phyloP scores from a whole-genome alignment of 2,888 invertebrate genomes.

The Drosophila austrosaltans region DNA sequence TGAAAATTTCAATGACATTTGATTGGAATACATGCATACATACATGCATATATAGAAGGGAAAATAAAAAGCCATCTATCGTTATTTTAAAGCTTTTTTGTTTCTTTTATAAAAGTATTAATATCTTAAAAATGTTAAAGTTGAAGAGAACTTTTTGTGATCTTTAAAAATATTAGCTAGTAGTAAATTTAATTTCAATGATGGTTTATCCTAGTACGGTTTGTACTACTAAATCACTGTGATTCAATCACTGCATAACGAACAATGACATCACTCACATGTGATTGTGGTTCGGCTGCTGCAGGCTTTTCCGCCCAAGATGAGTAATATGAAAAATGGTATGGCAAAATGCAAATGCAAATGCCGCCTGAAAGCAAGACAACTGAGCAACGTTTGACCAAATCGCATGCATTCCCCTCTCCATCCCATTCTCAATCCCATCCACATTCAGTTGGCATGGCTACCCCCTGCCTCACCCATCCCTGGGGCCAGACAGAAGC shows the following conservation, averaged over 20 bases:
- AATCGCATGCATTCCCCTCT: conserved; percentile 41
- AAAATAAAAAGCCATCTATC: too few relatives aligned
- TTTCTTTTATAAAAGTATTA: too few relatives aligned
- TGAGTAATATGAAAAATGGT: conserved; percentile 26
- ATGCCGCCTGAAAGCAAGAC: conserved; percentile 40
- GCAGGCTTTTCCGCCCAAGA: background rate
- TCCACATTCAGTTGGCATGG: background rate
- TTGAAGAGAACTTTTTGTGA: too few relatives aligned
- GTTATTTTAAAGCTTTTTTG: too few relatives aligned
- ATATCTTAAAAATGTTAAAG: too few relatives aligned
- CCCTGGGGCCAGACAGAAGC: conserved; percentile 23
- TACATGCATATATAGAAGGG: too few relatives aligned
- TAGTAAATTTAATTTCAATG: too few relatives aligned
- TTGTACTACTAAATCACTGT: background rate
- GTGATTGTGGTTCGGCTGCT: background rate
- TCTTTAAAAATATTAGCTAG: too few relatives aligned
- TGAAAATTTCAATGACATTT: background rate
- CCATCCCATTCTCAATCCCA: background rate
- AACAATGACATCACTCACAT: conserved; percentile 3
- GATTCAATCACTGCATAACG: background rate
- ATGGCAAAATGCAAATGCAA: conserved; percentile 50
- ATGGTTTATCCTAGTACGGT: too few relatives aligned
- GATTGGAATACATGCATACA: background rate
- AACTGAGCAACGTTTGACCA: conserved; percentile 44
- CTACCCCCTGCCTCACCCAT: too few relatives aligned